A percentile compares a stretch with the other conserved stretches of the same genome.
phyloP scores from a whole-genome alignment of 2,888 invertebrate species.

The Luperina testacea region DNA sequence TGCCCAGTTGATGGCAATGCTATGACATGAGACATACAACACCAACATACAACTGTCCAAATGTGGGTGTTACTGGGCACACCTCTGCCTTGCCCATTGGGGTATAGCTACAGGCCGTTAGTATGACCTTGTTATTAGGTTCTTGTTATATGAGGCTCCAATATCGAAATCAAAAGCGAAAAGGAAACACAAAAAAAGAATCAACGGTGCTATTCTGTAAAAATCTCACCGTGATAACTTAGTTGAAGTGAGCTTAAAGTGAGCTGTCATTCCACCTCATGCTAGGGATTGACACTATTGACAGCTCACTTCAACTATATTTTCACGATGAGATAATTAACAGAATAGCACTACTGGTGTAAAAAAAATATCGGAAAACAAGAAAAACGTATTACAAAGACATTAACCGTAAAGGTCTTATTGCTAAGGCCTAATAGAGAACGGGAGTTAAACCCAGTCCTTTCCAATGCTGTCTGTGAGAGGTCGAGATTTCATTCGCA shows the following conservation, averaged over 20 bases:
- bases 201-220: too few species aligned
- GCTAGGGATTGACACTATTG: too few species aligned
- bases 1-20: neutral
- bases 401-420: neutral
- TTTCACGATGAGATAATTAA: too few species aligned
- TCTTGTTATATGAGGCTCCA: neutral
- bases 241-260: too few species aligned
- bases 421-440: neutral
- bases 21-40: neutral
- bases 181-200: neutral
- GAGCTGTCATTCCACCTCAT: too few species aligned
- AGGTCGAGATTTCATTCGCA: slow-evolving; percentile 19
- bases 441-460: neutral
- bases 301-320: too few species aligned
- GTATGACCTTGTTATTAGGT: neutral
- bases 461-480: slow-evolving; percentile 26
- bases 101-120: neutral
- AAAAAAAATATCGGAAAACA: neutral
- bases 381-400: neutral
- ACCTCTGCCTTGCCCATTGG: neutral
- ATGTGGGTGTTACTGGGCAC: neutral
- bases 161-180: too few species aligned
- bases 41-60: neutral
- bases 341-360: too few species aligned
- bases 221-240: too few species aligned